Evolutionary conservation across 2,888 invertebrate genomes (phyloP).

Genomic region (Petrolisthes cinctipes): DNA sequence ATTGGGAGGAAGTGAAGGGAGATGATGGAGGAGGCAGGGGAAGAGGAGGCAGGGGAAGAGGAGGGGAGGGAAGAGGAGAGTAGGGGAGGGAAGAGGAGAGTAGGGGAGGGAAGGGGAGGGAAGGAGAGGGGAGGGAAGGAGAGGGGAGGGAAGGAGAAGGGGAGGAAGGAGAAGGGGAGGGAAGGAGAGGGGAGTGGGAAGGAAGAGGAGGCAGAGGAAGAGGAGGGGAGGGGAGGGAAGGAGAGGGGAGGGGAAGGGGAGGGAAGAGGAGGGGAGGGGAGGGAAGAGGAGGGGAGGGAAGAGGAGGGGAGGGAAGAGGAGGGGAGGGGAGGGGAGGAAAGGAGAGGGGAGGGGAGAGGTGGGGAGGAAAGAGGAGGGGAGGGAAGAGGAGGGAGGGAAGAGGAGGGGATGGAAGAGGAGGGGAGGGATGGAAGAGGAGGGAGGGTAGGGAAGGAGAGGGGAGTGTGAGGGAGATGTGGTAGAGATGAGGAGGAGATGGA

Average conservation of each 20-base stretch:
- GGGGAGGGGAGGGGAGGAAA: neutral
- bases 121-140: neutral
- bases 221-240: neutral
- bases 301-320: neutral
- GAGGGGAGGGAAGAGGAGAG: neutral
- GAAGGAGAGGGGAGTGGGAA: neutral
- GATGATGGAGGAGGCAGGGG: neutral
- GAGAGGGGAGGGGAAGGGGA: neutral
- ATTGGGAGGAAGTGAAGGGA: neutral
- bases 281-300: neutral
- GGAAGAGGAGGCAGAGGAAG: neutral
- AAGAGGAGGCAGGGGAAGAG: neutral
- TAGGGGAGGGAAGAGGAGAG: neutral
- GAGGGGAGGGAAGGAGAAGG: neutral
- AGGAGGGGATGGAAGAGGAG: neutral
- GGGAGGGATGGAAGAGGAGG: neutral
- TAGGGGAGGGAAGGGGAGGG: neutral
- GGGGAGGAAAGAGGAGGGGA: neutral
- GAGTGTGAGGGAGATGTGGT: neutral
- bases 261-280: neutral
- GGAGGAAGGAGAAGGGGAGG: neutral
- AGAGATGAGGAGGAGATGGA: neutral
- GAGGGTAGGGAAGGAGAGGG: neutral
- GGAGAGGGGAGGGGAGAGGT: neutral
- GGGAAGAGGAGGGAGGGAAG: neutral